Evolutionary conservation across 2,113 vertebrate species (phyloP), one percentile per base, ranked within the genome.

Genomic region (Nycticryphes semicollaris): DNA sequence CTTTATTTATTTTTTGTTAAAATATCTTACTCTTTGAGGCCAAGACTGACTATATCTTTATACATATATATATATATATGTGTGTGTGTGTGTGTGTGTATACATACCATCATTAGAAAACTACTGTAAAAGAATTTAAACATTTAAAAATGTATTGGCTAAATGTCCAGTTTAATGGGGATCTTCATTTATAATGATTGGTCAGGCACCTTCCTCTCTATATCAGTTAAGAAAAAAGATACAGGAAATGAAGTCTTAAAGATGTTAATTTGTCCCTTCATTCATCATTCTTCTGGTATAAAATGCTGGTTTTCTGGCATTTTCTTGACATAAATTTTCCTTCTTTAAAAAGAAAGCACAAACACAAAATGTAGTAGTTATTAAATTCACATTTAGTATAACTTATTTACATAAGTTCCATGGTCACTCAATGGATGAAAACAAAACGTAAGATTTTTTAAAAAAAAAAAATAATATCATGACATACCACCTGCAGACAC

Each of bases 91-190:
- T 41, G 41, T 11, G 14, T 11, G 70, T 12, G 10, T 6, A 37
- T 6, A 63, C 2, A 70, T 8, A 50, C 2, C 23, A 83, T 5
- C 0, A 1, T 27, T 39, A 23, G 4, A 4, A 67, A 84, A 48
- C 21, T 66, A 17, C 13, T n/a, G 6, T 43, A 43, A 67, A n/a
- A 53, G 25, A 54, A 63, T 4, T 1, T 41, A 53, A 81, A 70
- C 16, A 31, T 45, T 13, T 53, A 30, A 12, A 53, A 66, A 75
- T 30, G 3, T 4, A 39, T 10, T 62, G 14, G 15, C 6, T 57
- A 54, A 66, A 70, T 45, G 7, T 79, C 22, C 17, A 45, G 8
- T 59, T 82, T 63, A 84, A 53, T 23, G 3, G 1, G 5, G 5
- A 45, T 43, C 31, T 87, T 89, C 7, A 27, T 35, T 56, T 43